Base-by-base conservation (phyloP, 2,113 vertebrate species). In the Trogon surrucura region DNA sequence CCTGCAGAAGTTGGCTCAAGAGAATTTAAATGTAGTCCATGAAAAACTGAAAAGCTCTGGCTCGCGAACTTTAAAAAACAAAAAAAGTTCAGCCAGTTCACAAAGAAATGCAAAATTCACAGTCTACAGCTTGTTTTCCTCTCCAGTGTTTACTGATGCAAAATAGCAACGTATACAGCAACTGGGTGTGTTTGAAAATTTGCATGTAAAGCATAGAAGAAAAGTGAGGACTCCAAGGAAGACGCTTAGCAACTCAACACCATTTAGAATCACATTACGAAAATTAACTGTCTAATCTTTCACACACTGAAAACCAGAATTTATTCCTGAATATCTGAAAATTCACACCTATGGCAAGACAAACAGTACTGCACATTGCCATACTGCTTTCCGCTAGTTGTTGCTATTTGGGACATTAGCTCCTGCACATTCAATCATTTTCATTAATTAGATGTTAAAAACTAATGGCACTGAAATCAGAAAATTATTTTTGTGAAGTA, bases 371-470 rank as follows among this genome's bases (percentile, higher is more conserved):
- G 51, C 19, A 7, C 36, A 34, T 21, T 80, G 66, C 45, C 16
- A 3, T 72, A 71, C 62, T 74, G 89, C 47, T 60, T 73, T 41
- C 80, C 65, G 53, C 21, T 90, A 48, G 80, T 61, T 91, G 36
- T 61, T 86, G 32, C 53, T 58, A 44, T 45, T 7, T 86, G 53
- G 36, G 53, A 90, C 64, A 93, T 54, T 38, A 91, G 50, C 72
- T 92, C 44, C 64, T 60, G 44, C 23, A 20, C 45, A 54, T 69
- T 74, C 61, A 60, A 57, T 75, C 17, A 72, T 47, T 66, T 84
- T 47, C 65, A 82, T 87, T 91, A 96, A 93, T 82, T 85, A 80
- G 29, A 80, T 57, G 51, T 74, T 96, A 69, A 91, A 85, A 85
- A 62, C 19, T 21, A 80, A 80, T 44, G 30, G 61, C 38, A 79